A percentile compares a stretch with the other conserved stretches of the same genome.
Evolutionary conservation across 1,140 invertebrate species (phyloP).

Genomic region (Hyles euphorbiae): DNA sequence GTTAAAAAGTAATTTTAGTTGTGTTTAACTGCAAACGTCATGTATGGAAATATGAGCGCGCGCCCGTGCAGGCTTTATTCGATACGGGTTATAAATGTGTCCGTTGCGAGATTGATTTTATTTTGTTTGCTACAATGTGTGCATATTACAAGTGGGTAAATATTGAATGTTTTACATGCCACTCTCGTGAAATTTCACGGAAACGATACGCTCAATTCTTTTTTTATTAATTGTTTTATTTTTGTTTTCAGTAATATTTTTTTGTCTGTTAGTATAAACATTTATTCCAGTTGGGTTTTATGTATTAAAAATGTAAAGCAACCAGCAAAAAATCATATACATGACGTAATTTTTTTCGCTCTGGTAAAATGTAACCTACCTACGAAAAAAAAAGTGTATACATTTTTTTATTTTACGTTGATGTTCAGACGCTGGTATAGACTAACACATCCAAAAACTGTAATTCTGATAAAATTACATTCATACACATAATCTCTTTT

Average conservation of each 20-base stretch:
- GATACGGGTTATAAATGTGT: not conserved
- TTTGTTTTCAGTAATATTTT: not conserved
- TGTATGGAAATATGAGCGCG: constrained; percentile 5
- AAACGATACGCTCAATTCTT: not conserved
- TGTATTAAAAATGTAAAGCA: not conserved
- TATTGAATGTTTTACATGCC: not conserved
- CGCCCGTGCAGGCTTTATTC: not conserved
- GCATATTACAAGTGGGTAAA: not conserved
- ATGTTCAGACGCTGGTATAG: no score
- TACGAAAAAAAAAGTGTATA: no score
- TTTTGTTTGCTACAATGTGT: constrained; percentile 4
- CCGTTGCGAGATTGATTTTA: constrained; percentile 7
- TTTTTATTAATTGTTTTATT: not conserved
- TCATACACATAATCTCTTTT: no score
- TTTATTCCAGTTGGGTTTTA: not conserved
- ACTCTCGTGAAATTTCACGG: not conserved
- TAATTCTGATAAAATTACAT: no score
- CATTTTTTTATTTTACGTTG: no score
- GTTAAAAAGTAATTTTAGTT: constrained; percentile 23
- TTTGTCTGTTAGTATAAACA: not conserved
- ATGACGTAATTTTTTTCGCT: no score
- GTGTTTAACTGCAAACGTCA: constrained; percentile 1
- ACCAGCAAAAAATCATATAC: not conserved
- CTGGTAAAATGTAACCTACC: no score
- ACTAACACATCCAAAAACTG: no score